These are phyloP conservation scores for Parapristionchus giblindavisi DNA, from an alignment of 2,888 invertebrate species.

Conservation along the genomic window DNA sequence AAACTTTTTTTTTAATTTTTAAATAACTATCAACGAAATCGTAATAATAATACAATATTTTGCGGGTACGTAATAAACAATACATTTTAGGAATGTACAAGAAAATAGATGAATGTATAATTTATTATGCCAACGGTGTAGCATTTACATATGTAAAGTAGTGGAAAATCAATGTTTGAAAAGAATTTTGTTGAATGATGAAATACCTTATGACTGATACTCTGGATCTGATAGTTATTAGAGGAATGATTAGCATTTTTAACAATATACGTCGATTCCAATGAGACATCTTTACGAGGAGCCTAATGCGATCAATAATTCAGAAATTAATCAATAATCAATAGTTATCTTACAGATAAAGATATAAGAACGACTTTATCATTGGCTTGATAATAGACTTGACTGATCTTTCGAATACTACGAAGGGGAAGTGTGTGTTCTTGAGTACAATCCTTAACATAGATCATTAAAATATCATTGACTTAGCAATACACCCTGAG, in stretches of 20 bases:
- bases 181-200: not conserved
- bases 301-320: not conserved
- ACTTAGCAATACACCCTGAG: too few species aligned
- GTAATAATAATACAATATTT: too few species aligned
- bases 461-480: slow-evolving; percentile 20
- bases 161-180: too few species aligned
- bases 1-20: too few species aligned
- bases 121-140: too few species aligned
- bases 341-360: slow-evolving; percentile 1
- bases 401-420: slow-evolving; percentile 1
- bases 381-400: slow-evolving; percentile 15
- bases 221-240: slow-evolving; percentile 16
- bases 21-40: too few species aligned
- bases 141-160: too few species aligned
- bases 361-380: slow-evolving; percentile 25
- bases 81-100: too few species aligned
- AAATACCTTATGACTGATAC: not conserved
- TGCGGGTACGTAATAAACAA: too few species aligned
- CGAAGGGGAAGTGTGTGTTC: slow-evolving; percentile 21
- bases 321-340: not conserved
- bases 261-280: slow-evolving; percentile 6
- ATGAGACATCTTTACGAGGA: slow-evolving; percentile 19
- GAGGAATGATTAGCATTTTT: slow-evolving; percentile 8
- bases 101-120: too few species aligned
- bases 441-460: slow-evolving; percentile 21